Evolutionary conservation across 2,888 invertebrate genomes (phyloP).

Genomic region (Apodemia zela): DNA sequence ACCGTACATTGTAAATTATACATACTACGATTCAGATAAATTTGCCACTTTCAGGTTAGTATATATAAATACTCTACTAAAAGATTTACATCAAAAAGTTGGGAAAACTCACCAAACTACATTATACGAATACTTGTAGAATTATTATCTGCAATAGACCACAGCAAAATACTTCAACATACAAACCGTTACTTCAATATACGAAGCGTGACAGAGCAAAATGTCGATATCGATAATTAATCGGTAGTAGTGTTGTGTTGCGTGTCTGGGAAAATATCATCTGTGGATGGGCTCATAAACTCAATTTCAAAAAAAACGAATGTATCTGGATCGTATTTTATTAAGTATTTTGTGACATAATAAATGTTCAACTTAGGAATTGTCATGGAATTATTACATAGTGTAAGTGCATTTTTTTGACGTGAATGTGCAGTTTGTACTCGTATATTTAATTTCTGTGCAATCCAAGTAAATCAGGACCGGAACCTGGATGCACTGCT

Average conservation of each 20-base stretch:
- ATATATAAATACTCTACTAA: too few relatives aligned
- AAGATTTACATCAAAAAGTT: too few relatives aligned
- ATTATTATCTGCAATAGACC: too few relatives aligned
- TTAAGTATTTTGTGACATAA: neutral
- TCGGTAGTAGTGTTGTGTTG: too few relatives aligned
- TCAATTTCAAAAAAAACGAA: neutral
- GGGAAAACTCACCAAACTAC: too few relatives aligned
- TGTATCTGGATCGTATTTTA: neutral
- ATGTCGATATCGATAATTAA: neutral
- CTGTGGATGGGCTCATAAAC: neutral
- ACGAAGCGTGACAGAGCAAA: neutral
- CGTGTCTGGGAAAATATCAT: neutral
- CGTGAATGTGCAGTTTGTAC: neutral
- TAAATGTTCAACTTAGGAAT: neutral
- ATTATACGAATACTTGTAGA: too few relatives aligned
- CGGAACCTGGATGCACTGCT: too few relatives aligned
- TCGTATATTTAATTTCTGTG: too few relatives aligned
- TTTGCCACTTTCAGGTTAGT: too few relatives aligned
- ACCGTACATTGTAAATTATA: neutral
- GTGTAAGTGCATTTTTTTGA: neutral
- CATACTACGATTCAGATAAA: too few relatives aligned
- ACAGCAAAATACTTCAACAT: too few relatives aligned
- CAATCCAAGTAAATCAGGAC: too few relatives aligned
- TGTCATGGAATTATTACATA: constrained; percentile 6
- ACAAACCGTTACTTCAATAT: neutral